Evolutionary conservation across 2,797 vertebrate genomes (phyloP).

Genomic region (Malurus leucopterus): DNA sequence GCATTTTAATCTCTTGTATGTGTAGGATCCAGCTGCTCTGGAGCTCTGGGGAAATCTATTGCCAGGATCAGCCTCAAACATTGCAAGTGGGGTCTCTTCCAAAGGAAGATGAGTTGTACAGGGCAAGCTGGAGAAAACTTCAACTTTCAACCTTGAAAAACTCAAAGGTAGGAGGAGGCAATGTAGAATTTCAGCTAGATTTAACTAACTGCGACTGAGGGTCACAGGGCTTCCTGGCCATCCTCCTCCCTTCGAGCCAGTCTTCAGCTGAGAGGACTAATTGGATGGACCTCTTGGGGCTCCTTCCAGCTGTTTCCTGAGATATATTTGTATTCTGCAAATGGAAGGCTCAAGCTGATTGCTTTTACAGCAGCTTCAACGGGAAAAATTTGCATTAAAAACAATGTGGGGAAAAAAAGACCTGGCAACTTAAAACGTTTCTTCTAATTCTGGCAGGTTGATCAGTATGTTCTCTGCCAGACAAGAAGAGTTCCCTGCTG

Average conservation of each 20-base stretch:
- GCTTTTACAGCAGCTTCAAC: conserved; percentile 8
- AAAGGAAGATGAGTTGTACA: background rate
- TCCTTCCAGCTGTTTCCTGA: conserved; percentile 33
- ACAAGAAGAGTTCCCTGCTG: conserved; percentile 9
- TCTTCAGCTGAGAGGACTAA: conserved; percentile 23
- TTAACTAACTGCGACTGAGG: background rate
- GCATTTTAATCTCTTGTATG: background rate
- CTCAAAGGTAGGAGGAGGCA: background rate
- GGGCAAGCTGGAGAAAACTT: background rate
- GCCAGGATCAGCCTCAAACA: background rate
- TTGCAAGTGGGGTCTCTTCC: background rate
- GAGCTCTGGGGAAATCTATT: background rate
- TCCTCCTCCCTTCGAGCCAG: background rate
- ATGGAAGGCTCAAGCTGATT: conserved; percentile 16
- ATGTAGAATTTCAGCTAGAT: background rate
- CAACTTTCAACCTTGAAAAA: background rate
- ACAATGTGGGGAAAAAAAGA: background rate
- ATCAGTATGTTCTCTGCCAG: background rate
- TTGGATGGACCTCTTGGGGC: conserved; percentile 7
- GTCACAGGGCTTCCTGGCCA: background rate
- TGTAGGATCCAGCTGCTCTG: background rate
- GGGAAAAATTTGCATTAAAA: conserved; percentile 26
- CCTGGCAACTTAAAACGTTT: conserved; percentile 10
- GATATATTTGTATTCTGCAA: conserved; percentile 22
- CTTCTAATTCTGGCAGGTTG: conserved; percentile 24